Conservation (phyloP, 1,140 invertebrate species). For the Leptopilina boulardi region DNA sequence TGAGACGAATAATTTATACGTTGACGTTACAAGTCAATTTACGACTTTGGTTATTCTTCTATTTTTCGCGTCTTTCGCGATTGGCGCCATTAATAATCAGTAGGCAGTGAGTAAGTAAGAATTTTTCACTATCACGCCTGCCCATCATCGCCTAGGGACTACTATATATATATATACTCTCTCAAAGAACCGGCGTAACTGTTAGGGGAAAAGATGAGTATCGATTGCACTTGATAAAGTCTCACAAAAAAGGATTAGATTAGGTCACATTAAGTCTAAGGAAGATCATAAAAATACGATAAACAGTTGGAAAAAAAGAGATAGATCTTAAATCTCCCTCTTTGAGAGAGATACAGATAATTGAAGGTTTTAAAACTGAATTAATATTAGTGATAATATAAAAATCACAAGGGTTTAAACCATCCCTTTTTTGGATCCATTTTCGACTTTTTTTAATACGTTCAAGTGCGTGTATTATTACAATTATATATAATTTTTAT, state of each 20-base stretch:
- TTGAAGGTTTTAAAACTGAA: not conserved
- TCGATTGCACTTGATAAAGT: slow-evolving; percentile 20
- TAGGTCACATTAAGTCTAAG: slow-evolving; percentile 7
- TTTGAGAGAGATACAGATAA: not conserved
- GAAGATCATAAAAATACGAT: not conserved
- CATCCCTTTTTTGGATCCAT: not conserved
- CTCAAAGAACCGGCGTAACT: slow-evolving; percentile 16
- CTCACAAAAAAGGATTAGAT: slow-evolving; percentile 15
- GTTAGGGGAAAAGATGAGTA: slow-evolving; percentile 11
- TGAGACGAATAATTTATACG: slow-evolving; percentile 32
- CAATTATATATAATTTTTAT: no score
- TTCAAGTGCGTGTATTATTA: no score
- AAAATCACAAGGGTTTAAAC: not conserved
- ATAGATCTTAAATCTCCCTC: not conserved
- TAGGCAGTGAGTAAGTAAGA: slow-evolving; percentile 28
- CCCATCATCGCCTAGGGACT: slow-evolving; percentile 26
- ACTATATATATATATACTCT: no score
- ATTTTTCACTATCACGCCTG: slow-evolving; percentile 31
- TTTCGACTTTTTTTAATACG: no score
- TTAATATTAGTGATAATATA: not conserved
- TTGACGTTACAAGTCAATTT: slow-evolving; percentile 30
- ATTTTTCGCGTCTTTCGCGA: slow-evolving; percentile 14
- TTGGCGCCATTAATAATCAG: slow-evolving; percentile 31
- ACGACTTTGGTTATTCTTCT: slow-evolving; percentile 21
- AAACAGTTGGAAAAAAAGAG: not conserved